phyloP scores from a whole-genome alignment of 2,888 invertebrate genomes.

The Trissolcus brochymenae region DNA sequence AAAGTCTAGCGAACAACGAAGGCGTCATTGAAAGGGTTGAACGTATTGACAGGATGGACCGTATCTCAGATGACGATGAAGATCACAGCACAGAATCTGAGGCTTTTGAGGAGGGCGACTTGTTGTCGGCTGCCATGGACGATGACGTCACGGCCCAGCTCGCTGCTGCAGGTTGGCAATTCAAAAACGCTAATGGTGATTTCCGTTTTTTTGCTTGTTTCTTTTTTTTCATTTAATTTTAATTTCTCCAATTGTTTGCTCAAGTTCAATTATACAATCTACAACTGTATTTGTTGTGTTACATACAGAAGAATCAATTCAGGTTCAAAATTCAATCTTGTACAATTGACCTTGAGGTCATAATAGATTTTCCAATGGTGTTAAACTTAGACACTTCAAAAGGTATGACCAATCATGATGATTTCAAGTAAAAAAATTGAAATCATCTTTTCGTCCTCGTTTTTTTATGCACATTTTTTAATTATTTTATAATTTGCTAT shows the following conservation, averaged over 20 bases:
- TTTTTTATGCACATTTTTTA: conserved; percentile 34
- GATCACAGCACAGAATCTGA: conserved; percentile 88
- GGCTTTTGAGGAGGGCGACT: conserved; percentile 88
- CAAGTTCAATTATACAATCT: conserved; percentile 19
- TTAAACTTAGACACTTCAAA: conserved; percentile 34
- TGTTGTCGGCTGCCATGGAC: conserved; percentile 89
- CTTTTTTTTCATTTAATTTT: conserved; percentile 62
- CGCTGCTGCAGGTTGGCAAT: conserved; percentile 91
- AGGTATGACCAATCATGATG: conserved; percentile 39
- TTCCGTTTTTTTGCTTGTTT: conserved; percentile 75
- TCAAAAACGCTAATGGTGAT: conserved; percentile 78
- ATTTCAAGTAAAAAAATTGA: conserved; percentile 34
- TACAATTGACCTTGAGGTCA: neutral
- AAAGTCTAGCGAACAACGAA: conserved; percentile 40
- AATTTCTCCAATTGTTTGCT: conserved; percentile 60
- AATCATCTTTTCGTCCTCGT: conserved; percentile 30
- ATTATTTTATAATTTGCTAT: conserved; percentile 32
- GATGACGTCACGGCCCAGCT: conserved; percentile 97
- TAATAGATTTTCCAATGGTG: neutral
- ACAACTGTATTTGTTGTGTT: neutral
- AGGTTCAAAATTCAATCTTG: neutral
- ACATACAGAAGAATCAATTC: neutral
- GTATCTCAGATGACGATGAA: conserved; percentile 84
- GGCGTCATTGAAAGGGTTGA: conserved; percentile 42
- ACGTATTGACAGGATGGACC: conserved; percentile 63